Base-by-base conservation (phyloP, 2,888 invertebrate genomes). In the Harpalus rubripes region DNA sequence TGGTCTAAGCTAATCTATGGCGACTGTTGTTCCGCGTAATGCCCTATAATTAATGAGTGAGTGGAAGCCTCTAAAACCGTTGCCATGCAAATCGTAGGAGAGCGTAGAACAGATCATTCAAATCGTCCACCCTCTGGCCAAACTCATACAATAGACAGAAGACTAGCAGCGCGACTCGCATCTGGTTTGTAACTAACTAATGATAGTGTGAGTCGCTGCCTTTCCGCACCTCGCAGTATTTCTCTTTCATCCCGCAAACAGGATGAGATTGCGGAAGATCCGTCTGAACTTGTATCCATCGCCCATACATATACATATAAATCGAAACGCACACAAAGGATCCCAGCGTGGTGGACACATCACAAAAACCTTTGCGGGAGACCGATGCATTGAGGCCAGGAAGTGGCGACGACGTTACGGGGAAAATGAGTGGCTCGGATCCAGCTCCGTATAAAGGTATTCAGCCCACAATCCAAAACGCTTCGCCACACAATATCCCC, bases 261-360 rank as follows among this genome's bases (percentile, higher is more conserved):
- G 63, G 63, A 63, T 63, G 63, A 63, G 63, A 63, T 63, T 63
- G 63, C 26, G 59, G 59, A 59, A 59, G 63, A 72, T 41, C 72
- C 39, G 61, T 18, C 41, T 26, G n/a, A 41, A 32, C 61, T 80
- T 80, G 80, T 52, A 58, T 58, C 52, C 61, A 52, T 56, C 72
- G 58, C 68, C 72, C n/a, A 76, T 76, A 81, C 76, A 74, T 84
- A 84, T 84, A 78, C 78, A 84, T 84, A 84, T 83, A 84, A 84
- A 84, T 84, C 84, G 84, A 78, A 78, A 63, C 58, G 78, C 74
- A 84, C 78, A 84, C 84, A 78, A 84, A 82, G 59, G 83, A 52
- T 59, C 72, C 26, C 76, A 59, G 12, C 41, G 59, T 44, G 78
- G 78, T 65, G 84, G 78, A 84, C 78, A 78, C 78, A 59, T 76